These are phyloP conservation scores for Mus minutoides DNA, from an alignment of 2,797 vertebrate species.

Conservation along the genomic window DNA sequence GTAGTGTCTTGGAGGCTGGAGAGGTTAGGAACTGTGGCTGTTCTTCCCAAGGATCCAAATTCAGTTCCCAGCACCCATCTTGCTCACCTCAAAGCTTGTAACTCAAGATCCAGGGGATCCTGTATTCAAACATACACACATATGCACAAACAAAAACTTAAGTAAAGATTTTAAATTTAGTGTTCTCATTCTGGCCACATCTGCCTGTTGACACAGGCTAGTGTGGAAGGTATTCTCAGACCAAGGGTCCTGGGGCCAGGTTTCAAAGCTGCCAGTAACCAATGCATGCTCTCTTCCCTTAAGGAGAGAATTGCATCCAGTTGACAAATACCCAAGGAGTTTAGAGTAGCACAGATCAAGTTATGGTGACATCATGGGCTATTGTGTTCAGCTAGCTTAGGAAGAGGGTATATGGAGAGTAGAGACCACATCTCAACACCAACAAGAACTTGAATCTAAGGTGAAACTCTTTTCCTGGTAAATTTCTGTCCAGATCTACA, in stretches of 20 bases:
- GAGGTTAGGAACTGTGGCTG: background rate
- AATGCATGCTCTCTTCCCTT: background rate
- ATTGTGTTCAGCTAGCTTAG: background rate
- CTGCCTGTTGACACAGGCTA: background rate
- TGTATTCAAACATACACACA: background rate
- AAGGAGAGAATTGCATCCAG: background rate
- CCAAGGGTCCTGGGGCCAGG: background rate
- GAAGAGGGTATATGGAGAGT: background rate
- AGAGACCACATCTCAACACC: background rate
- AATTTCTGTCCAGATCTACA: background rate
- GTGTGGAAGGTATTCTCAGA: background rate
- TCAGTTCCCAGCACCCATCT: background rate
- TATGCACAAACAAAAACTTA: background rate
- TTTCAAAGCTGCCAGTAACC: background rate
- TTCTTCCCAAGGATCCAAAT: background rate
- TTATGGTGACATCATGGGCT: background rate
- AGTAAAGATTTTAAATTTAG: background rate
- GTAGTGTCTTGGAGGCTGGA: background rate
- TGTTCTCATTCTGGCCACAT: background rate
- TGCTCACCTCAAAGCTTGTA: background rate
- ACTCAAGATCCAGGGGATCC: background rate
- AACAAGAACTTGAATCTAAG: background rate
- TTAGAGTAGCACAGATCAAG: background rate
- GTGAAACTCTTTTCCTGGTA: background rate
- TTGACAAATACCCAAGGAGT: background rate